Base-by-base conservation (phyloP, 1,140 invertebrate genomes). In the Mycetomoellerius zeteki region DNA sequence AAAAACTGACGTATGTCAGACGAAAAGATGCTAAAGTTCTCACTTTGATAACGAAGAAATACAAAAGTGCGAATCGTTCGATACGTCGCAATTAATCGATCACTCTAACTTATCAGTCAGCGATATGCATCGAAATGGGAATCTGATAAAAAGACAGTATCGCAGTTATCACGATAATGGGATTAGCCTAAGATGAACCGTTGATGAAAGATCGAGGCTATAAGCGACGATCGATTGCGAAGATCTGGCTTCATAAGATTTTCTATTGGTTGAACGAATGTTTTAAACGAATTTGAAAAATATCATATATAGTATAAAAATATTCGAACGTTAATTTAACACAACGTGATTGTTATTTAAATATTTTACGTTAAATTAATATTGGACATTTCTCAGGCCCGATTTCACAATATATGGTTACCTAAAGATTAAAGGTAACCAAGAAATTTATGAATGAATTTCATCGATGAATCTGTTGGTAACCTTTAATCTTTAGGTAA, bases 81-180 rank as follows among this genome's bases (percentile, higher is more conserved):
- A 81, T 72, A 58, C 30, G 47, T 54, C 52, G 67, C n/a, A 12
- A 82, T 82, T 52, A 27, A 80, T 80, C 62, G 69, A 84, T 84
- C 69, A 21, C 37, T 47, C 14, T n/a, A 5, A 37, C 33, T 30
- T 75, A 60, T 82, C 80, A 65, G 37, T 75, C 54, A 73, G 52
- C 33, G 67, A 72, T 60, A 73, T 16, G 24, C 37, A 50, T 27
- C n/a, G 64, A 71, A 37, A 24, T 65, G 30, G 24, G 27, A 3
- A 72, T 81, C 21, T 30, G 67, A 75, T 84, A 84, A 72, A 47
- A 43, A 69, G 10, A 14, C 8, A n/a, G 37, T n/a, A 47, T 30
- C 54, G 14, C 24, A 4, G 24, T 60, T 47, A 60, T 73, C 37
- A 52, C 24, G 24, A 73, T 84, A 73, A 62, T 12, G 21, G 21